phyloP scores from a whole-genome alignment of 2,113 vertebrate genomes.

The Elephantulus edwardii region DNA sequence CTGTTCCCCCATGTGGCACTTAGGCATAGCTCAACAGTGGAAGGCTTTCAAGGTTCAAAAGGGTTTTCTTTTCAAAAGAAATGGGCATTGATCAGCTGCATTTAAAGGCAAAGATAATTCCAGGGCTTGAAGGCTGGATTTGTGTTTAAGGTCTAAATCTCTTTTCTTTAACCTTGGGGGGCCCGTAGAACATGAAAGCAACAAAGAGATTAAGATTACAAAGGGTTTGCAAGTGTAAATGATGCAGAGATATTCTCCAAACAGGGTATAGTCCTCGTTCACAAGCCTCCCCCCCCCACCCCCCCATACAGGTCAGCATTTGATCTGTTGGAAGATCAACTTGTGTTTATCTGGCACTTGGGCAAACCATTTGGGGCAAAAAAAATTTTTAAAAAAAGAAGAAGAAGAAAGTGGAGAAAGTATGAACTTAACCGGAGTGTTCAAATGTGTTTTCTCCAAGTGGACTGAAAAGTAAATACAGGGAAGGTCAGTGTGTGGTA shows the following conservation, averaged over 20 bases:
- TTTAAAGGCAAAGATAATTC: conserved; percentile 93
- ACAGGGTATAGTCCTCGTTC: conserved; percentile 79
- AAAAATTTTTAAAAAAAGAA: not conserved
- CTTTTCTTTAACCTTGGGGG: conserved; percentile 90
- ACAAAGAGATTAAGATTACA: conserved; percentile 90
- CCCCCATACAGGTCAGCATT: conserved; percentile 81
- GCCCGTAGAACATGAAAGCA: conserved; percentile 88
- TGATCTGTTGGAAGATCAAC: conserved; percentile 88
- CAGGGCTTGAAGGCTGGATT: conserved; percentile 91
- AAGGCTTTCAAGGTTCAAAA: conserved; percentile 98
- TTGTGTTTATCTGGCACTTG: conserved; percentile 85
- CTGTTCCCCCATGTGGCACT: conserved; percentile 89
- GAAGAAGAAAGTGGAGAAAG: conserved; percentile 58
- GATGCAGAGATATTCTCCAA: conserved; percentile 86
- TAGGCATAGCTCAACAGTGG: conserved; percentile 88
- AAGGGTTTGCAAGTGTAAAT: conserved; percentile 89
- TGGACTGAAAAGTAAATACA: conserved; percentile 83
- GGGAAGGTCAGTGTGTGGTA: conserved; percentile 80
- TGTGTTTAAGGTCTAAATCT: conserved; percentile 92
- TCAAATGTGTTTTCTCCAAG: conserved; percentile 74
- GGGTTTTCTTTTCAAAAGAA: conserved; percentile 99
- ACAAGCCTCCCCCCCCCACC: no score
- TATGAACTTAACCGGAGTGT: conserved; percentile 77
- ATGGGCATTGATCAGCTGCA: conserved; percentile 92
- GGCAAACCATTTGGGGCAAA: conserved; percentile 80